Evolutionary conservation across 2,797 vertebrate species (phyloP).

Genomic region (Threskiornis aethiopicus): DNA sequence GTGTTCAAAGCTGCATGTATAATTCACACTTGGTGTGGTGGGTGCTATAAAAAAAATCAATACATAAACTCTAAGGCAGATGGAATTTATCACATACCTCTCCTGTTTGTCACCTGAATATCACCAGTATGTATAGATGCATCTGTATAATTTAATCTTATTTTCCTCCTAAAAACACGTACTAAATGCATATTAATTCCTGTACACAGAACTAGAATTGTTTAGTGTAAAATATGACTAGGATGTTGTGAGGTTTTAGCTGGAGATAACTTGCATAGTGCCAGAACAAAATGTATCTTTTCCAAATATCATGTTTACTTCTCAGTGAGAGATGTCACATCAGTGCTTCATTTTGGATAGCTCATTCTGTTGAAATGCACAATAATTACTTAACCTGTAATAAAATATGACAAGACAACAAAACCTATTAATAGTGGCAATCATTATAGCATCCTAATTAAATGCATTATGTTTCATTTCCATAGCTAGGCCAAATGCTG

Average conservation of each 20-base stretch:
- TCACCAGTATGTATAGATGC: neutral
- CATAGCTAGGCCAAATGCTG: neutral
- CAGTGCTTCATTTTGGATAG: neutral
- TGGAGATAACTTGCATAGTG: neutral
- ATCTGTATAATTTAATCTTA: neutral
- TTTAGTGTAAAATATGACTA: neutral
- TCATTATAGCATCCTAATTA: neutral
- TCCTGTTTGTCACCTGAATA: slow-evolving; percentile 29
- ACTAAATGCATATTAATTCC: neutral
- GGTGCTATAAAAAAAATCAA: slow-evolving; percentile 18
- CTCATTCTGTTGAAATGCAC: neutral
- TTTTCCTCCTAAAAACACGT: neutral
- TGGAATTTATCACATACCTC: slow-evolving; percentile 10
- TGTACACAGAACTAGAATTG: neutral
- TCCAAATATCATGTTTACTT: neutral
- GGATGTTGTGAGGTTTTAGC: neutral
- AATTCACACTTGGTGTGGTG: slow-evolving; percentile 24
- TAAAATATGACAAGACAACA: slow-evolving; percentile 20
- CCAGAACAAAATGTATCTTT: neutral
- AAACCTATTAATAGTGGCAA: slow-evolving; percentile 14
- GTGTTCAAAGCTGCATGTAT: slow-evolving; percentile 22
- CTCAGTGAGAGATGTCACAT: neutral
- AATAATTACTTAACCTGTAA: slow-evolving; percentile 11
- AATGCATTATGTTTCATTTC: neutral
- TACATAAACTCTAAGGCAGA: neutral